These are phyloP conservation scores for Bolinopsis microptera DNA, from an alignment of 37 sponge, comb jelly and placozoan species.

Conservation along the genomic window DNA sequence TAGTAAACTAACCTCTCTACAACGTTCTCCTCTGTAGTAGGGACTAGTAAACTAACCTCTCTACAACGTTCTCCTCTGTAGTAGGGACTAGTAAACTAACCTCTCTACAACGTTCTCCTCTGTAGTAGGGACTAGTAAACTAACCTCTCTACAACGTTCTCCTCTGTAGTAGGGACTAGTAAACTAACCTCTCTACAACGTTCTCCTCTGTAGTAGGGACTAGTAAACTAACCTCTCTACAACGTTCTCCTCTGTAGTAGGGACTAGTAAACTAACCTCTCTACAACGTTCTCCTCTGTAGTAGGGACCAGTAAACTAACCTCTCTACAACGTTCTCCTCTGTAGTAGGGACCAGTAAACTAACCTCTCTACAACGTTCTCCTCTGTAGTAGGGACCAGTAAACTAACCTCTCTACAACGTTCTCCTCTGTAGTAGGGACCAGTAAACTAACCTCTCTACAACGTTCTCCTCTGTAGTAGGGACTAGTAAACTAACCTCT, in stretches of 20 bases:
- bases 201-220: too few species aligned
- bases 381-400: too few species aligned
- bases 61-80: conserved; percentile 71
- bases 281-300: conserved; percentile 77
- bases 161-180: conserved; percentile 70
- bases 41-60: too few species aligned
- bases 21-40: too few species aligned
- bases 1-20: conserved; percentile 79
- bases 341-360: conserved; percentile 70
- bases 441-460: conserved; percentile 79
- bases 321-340: conserved; percentile 73
- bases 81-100: conserved; percentile 71
- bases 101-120: conserved; percentile 81
- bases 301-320: too few species aligned
- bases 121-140: too few species aligned
- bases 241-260: conserved; percentile 75
- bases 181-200: conserved; percentile 80
- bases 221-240: conserved; percentile 65
- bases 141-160: conserved; percentile 72
- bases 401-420: conserved; percentile 68
- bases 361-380: conserved; percentile 79
- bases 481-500: too few species aligned
- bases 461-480: too few species aligned
- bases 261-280: conserved; percentile 73
- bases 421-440: conserved; percentile 73